Base-by-base conservation (phyloP, 2,113 vertebrate genomes). In the Donacobius atricapilla region DNA sequence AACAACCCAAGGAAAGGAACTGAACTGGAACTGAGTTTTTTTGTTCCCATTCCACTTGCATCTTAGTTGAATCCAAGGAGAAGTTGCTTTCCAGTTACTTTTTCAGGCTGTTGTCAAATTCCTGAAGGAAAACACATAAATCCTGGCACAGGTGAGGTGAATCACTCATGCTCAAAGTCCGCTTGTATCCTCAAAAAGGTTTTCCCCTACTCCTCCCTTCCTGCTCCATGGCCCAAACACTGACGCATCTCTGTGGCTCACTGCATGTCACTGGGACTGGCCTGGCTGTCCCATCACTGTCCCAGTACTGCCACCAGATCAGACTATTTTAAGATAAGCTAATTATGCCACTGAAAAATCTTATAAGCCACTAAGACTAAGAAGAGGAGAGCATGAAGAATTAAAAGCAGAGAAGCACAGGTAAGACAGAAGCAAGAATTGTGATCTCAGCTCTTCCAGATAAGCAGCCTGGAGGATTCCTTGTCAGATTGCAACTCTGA, bases 291-390 rank as follows among this genome's bases (percentile, higher is more conserved):
- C 89, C 12, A 13, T 57, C 42, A 11, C 19, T 56, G 65, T 23
- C 87, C 76, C 76, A 72, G 2, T 21, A 71, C 4, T 79, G 71
- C 73, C 88, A 92, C 61, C 44, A 81, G 64, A 89, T 78, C 88
- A 93, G 56, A 87, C 95, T 97, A 94, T 89, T 95, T 94, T 92
- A 90, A 90, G 85, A 86, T 90, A 93, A 95, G 76, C 85, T 90
- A 95, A 96, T 94, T 95, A 95, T 28, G 56, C 58, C 75, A 88
- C 24, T 39, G 79, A 90, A 92, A 84, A 58, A 90, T 70, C 82
- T 93, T 61, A 64, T 56, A 96, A 96, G 60, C 71, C 90, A 82
- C 42, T 84, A 90, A 83, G 73, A 93, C 84, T 88, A 94, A 87
- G 76, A 61, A 96, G 79, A 89, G 77, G 60, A 92, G 72, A 90